Conservation (phyloP, 2,797 vertebrate species). For the Carduelis carduelis region DNA sequence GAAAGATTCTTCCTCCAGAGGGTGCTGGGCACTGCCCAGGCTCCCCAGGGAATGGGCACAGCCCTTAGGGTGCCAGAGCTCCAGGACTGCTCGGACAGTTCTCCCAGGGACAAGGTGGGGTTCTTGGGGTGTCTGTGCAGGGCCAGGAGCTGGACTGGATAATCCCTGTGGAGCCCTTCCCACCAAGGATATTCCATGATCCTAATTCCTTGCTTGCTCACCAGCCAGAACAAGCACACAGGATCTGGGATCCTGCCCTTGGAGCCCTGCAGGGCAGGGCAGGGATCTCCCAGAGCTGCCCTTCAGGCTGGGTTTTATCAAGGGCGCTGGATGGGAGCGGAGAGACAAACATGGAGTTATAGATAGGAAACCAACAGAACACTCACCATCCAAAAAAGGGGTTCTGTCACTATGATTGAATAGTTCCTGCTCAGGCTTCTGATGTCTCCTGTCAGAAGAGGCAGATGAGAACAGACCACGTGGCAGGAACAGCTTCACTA, state of each 20-base stretch:
- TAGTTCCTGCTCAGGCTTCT: background rate
- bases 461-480: background rate
- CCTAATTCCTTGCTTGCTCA: background rate
- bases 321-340: fast-evolving
- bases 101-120: background rate
- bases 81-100: fast-evolving
- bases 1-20: background rate
- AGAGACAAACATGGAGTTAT: background rate
- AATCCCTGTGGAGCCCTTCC: background rate
- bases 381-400: background rate
- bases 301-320: background rate
- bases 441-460: constrained; percentile 7
- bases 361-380: background rate
- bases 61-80: background rate
- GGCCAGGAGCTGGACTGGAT: too few relatives aligned
- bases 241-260: background rate
- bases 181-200: background rate
- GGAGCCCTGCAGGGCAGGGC: background rate
- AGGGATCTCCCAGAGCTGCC: background rate
- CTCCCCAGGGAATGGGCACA: background rate
- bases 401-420: constrained; percentile 10
- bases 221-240: background rate
- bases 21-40: background rate
- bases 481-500: constrained; percentile 2
- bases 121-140: background rate